Evolutionary conservation across 2,797 vertebrate species (phyloP).

Genomic region (Tachyglossus aculeatus): DNA sequence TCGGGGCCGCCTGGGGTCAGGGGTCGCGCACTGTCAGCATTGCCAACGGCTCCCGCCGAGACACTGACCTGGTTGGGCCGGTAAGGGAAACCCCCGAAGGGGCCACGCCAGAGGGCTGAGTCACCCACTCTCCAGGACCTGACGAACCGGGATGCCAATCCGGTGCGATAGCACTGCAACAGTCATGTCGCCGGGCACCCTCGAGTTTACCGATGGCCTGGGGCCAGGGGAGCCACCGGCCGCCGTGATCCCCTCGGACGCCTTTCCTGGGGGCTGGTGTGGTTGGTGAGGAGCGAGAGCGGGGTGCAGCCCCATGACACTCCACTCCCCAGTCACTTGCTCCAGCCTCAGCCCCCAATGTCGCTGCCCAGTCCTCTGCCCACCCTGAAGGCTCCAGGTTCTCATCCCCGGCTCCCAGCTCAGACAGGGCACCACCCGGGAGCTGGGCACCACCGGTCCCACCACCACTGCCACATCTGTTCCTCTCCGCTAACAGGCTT

Average conservation of each 20-base stretch:
- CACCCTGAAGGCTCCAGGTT: neutral
- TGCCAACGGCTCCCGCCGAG: neutral
- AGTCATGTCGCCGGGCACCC: neutral
- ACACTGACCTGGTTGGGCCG: constrained; percentile 75
- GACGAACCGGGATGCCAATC: constrained; percentile 78
- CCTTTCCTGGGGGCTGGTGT: neutral
- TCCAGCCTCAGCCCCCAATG: constrained; percentile 59
- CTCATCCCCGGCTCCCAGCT: no score
- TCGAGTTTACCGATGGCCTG: neutral
- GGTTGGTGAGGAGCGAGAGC: no score
- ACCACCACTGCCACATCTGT: neutral
- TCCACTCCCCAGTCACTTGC: constrained; percentile 49
- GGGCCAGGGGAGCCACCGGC: neutral
- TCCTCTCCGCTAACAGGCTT: no score
- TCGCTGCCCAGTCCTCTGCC: neutral
- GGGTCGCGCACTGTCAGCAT: neutral
- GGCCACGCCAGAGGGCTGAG: constrained; percentile 75
- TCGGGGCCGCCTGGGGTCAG: neutral
- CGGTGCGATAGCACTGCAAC: constrained; percentile 73
- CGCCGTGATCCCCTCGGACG: neutral
- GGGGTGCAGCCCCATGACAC: neutral
- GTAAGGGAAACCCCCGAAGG: constrained; percentile 79
- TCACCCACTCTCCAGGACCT: constrained; percentile 76
- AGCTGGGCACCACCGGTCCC: neutral
- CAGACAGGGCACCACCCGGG: no score